These are phyloP conservation scores for Drosophila ironensis DNA, from an alignment of 1,140 invertebrate genomes.

Conservation along the genomic window DNA sequence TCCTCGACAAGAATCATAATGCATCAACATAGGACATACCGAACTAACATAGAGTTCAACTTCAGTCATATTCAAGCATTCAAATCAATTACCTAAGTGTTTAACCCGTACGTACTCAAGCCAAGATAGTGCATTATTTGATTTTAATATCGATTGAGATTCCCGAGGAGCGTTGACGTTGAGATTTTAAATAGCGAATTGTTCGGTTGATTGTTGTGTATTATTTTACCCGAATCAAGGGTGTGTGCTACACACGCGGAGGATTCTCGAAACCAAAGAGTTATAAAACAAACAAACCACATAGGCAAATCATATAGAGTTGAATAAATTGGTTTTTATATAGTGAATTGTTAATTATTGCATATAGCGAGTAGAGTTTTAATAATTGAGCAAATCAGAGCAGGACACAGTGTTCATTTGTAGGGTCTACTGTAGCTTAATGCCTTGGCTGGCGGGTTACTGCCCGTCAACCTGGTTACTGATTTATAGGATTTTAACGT, in stretches of 20 bases:
- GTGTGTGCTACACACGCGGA: constrained; percentile 63
- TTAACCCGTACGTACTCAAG: constrained; percentile 23
- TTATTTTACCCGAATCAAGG: constrained; percentile 55
- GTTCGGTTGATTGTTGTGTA: constrained; percentile 74
- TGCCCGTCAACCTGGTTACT: constrained; percentile 39
- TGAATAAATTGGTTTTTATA: constrained; percentile 73
- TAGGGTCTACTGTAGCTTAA: neutral
- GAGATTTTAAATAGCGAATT: constrained; percentile 76
- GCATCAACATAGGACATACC: constrained; percentile 12
- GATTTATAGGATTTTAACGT: constrained; percentile 49
- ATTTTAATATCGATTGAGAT: constrained; percentile 28
- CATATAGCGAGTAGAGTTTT: constrained; percentile 72
- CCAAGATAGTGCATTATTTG: constrained; percentile 71
- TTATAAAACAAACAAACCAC: constrained; percentile 34
- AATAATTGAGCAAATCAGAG: constrained; percentile 30
- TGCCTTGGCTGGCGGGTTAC: constrained; percentile 13
- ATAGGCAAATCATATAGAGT: constrained; percentile 41
- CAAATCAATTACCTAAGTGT: constrained; percentile 43
- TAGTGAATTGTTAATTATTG: constrained; percentile 79
- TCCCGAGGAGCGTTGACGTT: constrained; percentile 20
- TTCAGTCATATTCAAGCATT: constrained; percentile 55
- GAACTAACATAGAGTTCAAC: constrained; percentile 24
- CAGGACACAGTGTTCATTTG: constrained; percentile 24
- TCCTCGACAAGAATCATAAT: constrained; percentile 42
- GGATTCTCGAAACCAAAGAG: constrained; percentile 69